Evolutionary conservation across 2,797 vertebrate species (phyloP).

Genomic region (Danio albolineatus): DNA sequence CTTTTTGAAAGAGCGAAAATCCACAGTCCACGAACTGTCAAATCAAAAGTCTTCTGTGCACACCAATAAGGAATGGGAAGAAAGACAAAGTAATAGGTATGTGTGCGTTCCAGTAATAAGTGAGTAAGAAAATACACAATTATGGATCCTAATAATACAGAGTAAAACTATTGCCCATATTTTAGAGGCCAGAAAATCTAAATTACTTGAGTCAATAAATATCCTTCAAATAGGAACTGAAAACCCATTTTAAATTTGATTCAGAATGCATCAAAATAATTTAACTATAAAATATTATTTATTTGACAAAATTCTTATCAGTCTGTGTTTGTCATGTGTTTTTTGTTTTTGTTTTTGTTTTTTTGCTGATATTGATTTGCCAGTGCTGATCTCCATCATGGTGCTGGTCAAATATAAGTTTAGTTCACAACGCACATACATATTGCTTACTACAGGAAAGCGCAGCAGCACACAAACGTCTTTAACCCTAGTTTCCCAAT

Average conservation of each 20-base stretch:
- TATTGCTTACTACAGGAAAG: too few species aligned
- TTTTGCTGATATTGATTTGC: background rate
- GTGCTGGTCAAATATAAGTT: background rate
- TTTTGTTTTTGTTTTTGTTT: background rate
- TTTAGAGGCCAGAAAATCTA: background rate
- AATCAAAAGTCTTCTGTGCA: conserved; percentile 92
- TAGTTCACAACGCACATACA: too few species aligned
- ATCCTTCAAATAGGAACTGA: background rate
- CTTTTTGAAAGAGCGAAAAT: conserved; percentile 83
- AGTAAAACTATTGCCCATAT: too few species aligned
- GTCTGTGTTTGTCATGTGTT: conserved; percentile 7
- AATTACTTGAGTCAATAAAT: too few species aligned
- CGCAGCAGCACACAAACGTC: too few species aligned
- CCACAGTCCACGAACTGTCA: conserved; percentile 76
- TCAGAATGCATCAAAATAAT: background rate
- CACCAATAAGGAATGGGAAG: conserved; percentile 94
- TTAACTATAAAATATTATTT: too few species aligned
- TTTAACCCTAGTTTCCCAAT: too few species aligned
- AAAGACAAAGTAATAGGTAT: conserved; percentile 99
- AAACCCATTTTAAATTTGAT: background rate
- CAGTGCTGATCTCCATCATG: background rate
- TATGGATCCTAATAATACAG: background rate
- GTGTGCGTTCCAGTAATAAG: conserved; percentile 29
- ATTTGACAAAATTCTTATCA: background rate
- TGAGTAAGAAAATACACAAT: background rate